A percentile compares a stretch with the other conserved stretches of the same genome.
phyloP scores from a whole-genome alignment of 2,797 vertebrate genomes.

The Esox masquinongy region DNA sequence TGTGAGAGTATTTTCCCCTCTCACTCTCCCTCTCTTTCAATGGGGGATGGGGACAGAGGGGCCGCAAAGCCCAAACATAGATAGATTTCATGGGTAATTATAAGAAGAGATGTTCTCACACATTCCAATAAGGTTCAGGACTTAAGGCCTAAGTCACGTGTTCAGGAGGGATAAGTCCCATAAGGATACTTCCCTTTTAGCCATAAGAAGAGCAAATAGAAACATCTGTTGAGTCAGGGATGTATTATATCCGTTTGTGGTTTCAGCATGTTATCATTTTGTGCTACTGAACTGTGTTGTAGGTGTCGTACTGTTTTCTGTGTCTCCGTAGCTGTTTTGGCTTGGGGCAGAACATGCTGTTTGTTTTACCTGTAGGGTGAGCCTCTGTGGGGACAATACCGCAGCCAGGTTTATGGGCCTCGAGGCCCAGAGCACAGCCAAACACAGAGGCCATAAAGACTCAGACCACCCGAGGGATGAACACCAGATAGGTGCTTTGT shows the following conservation, averaged over 20 bases:
- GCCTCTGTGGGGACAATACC: neutral
- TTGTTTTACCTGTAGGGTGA: neutral
- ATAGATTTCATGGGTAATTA: neutral
- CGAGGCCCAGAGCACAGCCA: neutral
- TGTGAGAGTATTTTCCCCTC: neutral
- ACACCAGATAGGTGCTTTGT: neutral
- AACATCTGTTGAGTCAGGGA: neutral
- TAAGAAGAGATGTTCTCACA: neutral
- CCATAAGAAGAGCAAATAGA: neutral
- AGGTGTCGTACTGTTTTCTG: neutral
- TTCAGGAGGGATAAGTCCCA: neutral
- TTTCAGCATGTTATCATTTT: neutral
- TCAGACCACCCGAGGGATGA: neutral
- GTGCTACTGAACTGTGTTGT: neutral
- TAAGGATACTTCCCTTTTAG: too few relatives aligned
- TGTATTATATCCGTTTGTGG: neutral
- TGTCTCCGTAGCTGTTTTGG: neutral
- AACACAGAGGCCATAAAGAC: neutral
- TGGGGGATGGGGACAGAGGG: constrained; percentile 6
- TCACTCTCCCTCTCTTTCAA: constrained; percentile 18
- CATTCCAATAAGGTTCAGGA: neutral
- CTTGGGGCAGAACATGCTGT: neutral
- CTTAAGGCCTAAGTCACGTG: neutral
- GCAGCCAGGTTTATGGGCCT: neutral
- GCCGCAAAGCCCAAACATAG: neutral